Conservation (phyloP, 2,113 vertebrate genomes). For the Hippoglossus stenolepis region DNA sequence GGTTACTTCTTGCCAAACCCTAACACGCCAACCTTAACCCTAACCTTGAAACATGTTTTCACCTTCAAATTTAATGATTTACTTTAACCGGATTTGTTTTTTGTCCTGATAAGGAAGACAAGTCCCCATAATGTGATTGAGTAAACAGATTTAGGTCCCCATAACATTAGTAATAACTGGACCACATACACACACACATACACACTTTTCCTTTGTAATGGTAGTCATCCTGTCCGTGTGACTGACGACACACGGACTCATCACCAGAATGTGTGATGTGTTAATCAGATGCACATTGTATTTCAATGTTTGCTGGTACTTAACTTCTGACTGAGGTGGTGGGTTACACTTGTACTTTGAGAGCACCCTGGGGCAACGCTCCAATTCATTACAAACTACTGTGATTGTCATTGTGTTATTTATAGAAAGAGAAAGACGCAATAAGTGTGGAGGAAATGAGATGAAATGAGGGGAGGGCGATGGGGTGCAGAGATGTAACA, state of each 20-base stretch:
- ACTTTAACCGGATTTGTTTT: no score
- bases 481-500: constrained; percentile 58
- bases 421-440: constrained; percentile 70
- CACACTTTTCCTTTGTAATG: no score
- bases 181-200: no score
- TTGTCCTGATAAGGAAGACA: no score
- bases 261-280: not conserved
- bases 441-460: constrained; percentile 73
- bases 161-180: no score
- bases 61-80: no score
- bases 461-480: constrained; percentile 66
- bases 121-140: no score
- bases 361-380: constrained; percentile 27
- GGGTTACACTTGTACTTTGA: not conserved
- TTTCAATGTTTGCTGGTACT: constrained; percentile 4
- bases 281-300: not conserved
- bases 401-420: constrained; percentile 75
- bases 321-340: constrained; percentile 3
- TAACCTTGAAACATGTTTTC: no score
- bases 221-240: not conserved
- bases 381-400: constrained; percentile 64
- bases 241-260: constrained; percentile 1
- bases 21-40: no score
- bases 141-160: no score
- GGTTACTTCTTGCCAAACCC: no score